Evolutionary conservation across 2,797 vertebrate genomes (phyloP), one percentile per base, ranked within the genome.

Genomic region (Diglossa cyanea): DNA sequence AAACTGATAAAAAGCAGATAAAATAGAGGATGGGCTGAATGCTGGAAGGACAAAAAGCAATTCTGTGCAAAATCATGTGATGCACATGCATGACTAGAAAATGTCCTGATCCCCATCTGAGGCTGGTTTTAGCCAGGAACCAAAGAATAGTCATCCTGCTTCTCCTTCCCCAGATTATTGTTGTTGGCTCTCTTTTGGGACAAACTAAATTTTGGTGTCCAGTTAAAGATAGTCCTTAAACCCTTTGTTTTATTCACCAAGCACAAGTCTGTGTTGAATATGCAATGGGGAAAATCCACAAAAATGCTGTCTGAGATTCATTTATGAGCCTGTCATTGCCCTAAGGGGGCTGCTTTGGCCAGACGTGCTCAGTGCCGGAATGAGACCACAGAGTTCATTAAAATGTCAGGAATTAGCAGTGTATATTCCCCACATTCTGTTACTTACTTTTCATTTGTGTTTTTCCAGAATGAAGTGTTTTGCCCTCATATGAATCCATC

Each of bases 61-160:
- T 45, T 79, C 62, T 30, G 7, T 40, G 15, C 39, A 47, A 50
- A 50, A 33, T 33, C 31, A 25, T 3, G 1, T 42, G 31, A 51
- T 26, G 3, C 51, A 45, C 18, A 23, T 10, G 4, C 19, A 61
- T 0, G 0, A 33, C 21, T 70, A 74, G 61, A 80, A 85, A 83
- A 66, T 26, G 17, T 67, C 57, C 35, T 51, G 23, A 28, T 79
- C 21, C 35, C 19, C 72, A 45, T 40, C 33, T 55, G 24, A 80
- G 17, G 10, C 28, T 86, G 48, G 40, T 67, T 91, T 92, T 67
- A 53, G 19, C 66, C 53, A 79, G 72, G 35, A 90, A 70, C 23
- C 40, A 85, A 74, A 88, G 31, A 67, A 68, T 0, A 39, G 33
- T 15, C 35, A 48, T 66, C 2, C 33, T 77, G 11, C 33, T 9